These are phyloP conservation scores for Botia almorhae DNA, from an alignment of 2,797 vertebrate species.

Conservation along the genomic window DNA sequence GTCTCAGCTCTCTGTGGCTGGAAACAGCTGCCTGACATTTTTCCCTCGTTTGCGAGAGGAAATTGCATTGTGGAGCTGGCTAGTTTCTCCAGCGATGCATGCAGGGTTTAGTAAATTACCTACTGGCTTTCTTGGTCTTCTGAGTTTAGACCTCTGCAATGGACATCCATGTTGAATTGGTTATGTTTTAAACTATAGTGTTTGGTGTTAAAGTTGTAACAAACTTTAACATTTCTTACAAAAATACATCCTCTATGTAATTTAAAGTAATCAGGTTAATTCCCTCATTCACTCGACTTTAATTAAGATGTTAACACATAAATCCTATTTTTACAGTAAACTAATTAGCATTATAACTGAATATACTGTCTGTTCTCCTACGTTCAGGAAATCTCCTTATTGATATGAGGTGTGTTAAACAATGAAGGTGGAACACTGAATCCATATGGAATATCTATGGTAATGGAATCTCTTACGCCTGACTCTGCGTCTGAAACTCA, in stretches of 20 bases:
- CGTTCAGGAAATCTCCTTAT: background rate
- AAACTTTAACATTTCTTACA: too few species aligned
- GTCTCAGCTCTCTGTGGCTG: conserved; percentile 66
- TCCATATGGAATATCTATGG: conserved; percentile 51
- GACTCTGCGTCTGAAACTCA: conserved; percentile 53
- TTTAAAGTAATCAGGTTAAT: too few species aligned
- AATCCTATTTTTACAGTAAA: too few species aligned
- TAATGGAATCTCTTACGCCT: conserved; percentile 63
- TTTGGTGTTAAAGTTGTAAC: too few species aligned
- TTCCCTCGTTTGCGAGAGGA: conserved; percentile 65
- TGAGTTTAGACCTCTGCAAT: conserved; percentile 1
- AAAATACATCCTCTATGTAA: too few species aligned
- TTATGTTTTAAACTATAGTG: too few species aligned
- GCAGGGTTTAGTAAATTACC: conserved; percentile 58
- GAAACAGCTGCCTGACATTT: conserved; percentile 70
- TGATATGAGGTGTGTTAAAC: conserved; percentile 3
- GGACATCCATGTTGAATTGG: too few species aligned
- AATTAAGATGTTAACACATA: too few species aligned
- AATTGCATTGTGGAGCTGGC: conserved; percentile 67
- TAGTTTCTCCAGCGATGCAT: conserved; percentile 61
- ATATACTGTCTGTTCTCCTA: background rate
- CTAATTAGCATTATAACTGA: background rate
- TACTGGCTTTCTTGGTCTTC: conserved; percentile 17
- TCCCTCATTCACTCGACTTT: too few species aligned
- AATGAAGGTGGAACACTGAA: conserved; percentile 54